These are phyloP conservation scores for Aphaenogaster rudis DNA, from an alignment of 1,140 invertebrate genomes.

Conservation along the genomic window DNA sequence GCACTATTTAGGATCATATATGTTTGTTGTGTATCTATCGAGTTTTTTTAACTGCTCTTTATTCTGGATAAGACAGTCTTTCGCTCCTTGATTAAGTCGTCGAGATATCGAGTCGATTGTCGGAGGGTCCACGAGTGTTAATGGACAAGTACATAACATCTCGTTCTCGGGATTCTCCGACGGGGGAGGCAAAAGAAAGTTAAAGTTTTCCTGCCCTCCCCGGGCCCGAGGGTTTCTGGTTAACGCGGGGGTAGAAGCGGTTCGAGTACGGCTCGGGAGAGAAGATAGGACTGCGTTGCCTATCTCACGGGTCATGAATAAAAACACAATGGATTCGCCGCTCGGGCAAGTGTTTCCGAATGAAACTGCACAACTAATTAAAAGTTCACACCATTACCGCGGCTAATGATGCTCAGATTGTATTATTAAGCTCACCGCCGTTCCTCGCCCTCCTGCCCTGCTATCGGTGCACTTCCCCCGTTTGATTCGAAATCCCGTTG, in stretches of 20 bases:
- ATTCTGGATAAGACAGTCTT: background rate
- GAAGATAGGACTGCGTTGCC: conserved; percentile 76
- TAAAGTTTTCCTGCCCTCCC: conserved; percentile 70
- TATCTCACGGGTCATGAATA: conserved; percentile 82
- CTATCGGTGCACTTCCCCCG: conserved; percentile 3
- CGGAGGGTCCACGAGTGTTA: conserved; percentile 64
- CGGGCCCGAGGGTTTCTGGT: conserved; percentile 66
- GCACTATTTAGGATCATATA: background rate
- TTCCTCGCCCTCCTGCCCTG: conserved; percentile 1
- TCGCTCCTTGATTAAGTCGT: conserved; percentile 29
- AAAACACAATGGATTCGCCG: conserved; percentile 84
- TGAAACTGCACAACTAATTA: conserved; percentile 86
- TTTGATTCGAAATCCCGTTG: conserved; percentile 43
- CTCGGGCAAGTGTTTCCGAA: conserved; percentile 84
- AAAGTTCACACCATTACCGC: conserved; percentile 85
- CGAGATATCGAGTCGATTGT: conserved; percentile 24
- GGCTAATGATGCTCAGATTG: conserved; percentile 86
- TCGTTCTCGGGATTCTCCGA: conserved; percentile 51
- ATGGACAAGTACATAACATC: conserved; percentile 76
- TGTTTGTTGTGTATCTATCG: background rate
- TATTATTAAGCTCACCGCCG: conserved; percentile 83
- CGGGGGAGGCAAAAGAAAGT: conserved; percentile 70
- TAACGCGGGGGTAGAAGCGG: conserved; percentile 51
- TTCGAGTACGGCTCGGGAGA: conserved; percentile 53
- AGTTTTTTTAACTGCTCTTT: background rate